phyloP scores from a whole-genome alignment of 2,888 invertebrate species.

The Thyatira batis region DNA sequence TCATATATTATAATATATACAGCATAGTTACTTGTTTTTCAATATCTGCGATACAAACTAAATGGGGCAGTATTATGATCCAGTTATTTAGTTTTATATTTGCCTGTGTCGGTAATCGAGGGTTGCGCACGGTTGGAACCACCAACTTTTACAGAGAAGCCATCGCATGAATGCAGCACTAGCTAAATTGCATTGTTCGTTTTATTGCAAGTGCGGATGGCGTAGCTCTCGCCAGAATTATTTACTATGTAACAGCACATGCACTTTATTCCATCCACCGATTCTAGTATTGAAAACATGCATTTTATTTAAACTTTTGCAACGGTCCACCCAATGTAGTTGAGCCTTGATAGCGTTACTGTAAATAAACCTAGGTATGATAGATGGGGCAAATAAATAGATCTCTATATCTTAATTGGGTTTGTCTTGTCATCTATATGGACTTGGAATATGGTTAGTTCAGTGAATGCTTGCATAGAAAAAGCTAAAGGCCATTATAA shows the following conservation, averaged over 20 bases:
- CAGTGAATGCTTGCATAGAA: no score
- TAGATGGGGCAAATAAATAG: not conserved
- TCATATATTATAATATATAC: not conserved
- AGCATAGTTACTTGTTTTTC: not conserved
- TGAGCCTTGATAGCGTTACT: conserved; percentile 8
- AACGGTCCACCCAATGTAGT: conserved; percentile 10
- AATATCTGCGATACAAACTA: not conserved
- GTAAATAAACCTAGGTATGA: not conserved
- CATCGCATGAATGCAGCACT: conserved; percentile 70
- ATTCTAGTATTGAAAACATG: conserved; percentile 67
- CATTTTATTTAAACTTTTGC: conserved; percentile 43
- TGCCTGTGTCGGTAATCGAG: conserved; percentile 50
- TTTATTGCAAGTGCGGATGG: conserved; percentile 76
- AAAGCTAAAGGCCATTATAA: no score
- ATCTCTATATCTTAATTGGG: not conserved
- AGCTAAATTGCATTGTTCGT: conserved; percentile 79
- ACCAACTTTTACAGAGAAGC: conserved; percentile 63
- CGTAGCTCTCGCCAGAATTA: conserved; percentile 73
- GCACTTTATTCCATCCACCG: conserved; percentile 70
- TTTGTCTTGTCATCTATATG: no score
- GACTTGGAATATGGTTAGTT: no score
- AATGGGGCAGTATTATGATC: conserved; percentile 36
- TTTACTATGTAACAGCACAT: conserved; percentile 77
- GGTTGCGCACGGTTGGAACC: conserved; percentile 36
- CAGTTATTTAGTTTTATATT: conserved; percentile 45